phyloP scores from a whole-genome alignment of 2,113 vertebrate species.

The Barnardius zonarius region DNA sequence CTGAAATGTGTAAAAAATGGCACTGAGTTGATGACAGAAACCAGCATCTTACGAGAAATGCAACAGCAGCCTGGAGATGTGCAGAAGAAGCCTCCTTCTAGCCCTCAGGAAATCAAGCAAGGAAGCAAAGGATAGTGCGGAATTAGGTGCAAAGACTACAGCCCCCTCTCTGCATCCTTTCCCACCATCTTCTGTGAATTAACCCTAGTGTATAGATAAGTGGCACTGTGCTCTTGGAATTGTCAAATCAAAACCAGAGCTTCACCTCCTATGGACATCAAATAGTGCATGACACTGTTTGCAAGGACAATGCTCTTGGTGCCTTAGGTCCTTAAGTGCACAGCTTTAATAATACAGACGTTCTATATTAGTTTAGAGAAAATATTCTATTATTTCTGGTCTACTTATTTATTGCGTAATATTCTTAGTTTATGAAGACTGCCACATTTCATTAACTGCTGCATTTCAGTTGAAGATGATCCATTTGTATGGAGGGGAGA shows the following conservation, averaged over 20 bases:
- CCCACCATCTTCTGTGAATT: rapidly evolving
- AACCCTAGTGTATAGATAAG: background rate
- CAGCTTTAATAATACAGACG: background rate
- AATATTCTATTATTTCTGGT: background rate
- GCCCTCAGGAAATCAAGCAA: background rate
- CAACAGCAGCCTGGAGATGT: background rate
- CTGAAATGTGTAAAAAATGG: background rate
- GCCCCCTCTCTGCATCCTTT: rapidly evolving
- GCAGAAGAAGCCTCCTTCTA: background rate
- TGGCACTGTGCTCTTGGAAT: slow-evolving; percentile 24
- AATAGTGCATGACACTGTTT: rapidly evolving
- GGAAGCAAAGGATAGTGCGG: background rate
- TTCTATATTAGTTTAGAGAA: background rate
- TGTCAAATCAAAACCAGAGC: background rate
- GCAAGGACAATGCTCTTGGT: background rate
- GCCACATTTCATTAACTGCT: background rate
- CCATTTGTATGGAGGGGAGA: background rate
- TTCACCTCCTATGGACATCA: background rate
- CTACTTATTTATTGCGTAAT: background rate
- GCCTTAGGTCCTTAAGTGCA: background rate
- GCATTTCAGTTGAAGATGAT: background rate
- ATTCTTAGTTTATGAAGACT: background rate
- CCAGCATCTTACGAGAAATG: background rate
- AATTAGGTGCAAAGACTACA: background rate
- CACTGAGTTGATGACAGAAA: background rate